A percentile compares a stretch with the other conserved stretches of the same genome.
Evolutionary conservation across 1,140 invertebrate species (phyloP).

Genomic region (Andricus grossulariae): DNA sequence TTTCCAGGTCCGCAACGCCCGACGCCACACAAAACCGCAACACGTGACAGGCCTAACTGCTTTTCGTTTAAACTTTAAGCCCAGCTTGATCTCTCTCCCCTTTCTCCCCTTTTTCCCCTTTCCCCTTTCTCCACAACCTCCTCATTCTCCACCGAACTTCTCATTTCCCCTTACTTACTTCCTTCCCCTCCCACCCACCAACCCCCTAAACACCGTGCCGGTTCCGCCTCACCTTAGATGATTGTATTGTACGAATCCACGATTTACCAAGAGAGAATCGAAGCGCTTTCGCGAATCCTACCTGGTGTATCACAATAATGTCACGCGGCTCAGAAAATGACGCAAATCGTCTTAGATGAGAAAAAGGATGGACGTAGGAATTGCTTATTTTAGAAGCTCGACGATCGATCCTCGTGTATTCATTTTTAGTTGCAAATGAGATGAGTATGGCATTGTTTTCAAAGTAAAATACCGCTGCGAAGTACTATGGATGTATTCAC

Average conservation of each 20-base stretch:
- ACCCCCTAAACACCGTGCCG: slow-evolving; percentile 9
- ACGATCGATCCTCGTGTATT: too few relatives aligned
- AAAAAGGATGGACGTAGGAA: slow-evolving; percentile 28
- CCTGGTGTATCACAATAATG: too few relatives aligned
- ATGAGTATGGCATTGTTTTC: too few relatives aligned
- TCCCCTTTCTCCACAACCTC: background rate
- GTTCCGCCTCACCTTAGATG: slow-evolving; percentile 39
- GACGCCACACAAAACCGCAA: slow-evolving; percentile 53
- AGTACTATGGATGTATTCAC: too few relatives aligned
- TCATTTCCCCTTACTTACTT: slow-evolving; percentile 31
- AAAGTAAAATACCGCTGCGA: too few relatives aligned
- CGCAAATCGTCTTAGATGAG: slow-evolving; percentile 33
- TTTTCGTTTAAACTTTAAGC: slow-evolving; percentile 56
- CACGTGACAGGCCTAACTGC: slow-evolving; percentile 62
- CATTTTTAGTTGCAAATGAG: background rate
- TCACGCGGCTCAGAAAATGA: slow-evolving; percentile 35
- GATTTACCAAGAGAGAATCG: too few relatives aligned
- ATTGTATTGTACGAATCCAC: too few relatives aligned
- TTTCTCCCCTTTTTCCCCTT: slow-evolving; percentile 41
- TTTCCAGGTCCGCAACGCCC: slow-evolving; percentile 61
- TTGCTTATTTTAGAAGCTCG: too few relatives aligned
- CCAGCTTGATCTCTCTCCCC: slow-evolving; percentile 34
- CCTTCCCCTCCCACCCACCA: background rate
- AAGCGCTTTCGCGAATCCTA: too few relatives aligned
- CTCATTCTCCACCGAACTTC: slow-evolving; percentile 13